A percentile compares a stretch with the other conserved stretches of the same genome.
Evolutionary conservation across 2,113 vertebrate genomes (phyloP).

Genomic region (Accipiter cooperii): DNA sequence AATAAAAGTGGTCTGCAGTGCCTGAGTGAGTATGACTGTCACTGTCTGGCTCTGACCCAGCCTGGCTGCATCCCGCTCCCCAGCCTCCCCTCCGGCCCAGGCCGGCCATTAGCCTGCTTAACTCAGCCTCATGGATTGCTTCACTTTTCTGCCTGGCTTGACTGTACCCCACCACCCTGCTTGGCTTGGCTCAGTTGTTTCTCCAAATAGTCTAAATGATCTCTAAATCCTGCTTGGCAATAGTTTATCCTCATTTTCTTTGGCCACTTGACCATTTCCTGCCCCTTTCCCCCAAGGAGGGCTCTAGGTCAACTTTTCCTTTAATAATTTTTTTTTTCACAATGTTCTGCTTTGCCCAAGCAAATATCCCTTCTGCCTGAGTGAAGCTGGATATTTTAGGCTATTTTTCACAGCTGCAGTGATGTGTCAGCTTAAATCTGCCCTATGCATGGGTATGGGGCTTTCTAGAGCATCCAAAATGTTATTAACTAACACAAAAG

Average conservation of each 20-base stretch:
- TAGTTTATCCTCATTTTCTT: background rate
- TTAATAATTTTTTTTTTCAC: background rate
- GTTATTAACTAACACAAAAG: background rate
- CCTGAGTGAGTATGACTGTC: slow-evolving; percentile 82
- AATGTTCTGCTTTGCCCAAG: background rate
- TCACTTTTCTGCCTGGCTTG: background rate
- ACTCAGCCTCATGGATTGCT: background rate
- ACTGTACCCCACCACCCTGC: background rate
- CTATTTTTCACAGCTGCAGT: background rate
- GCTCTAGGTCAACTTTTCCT: background rate
- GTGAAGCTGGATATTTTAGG: background rate
- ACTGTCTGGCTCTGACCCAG: background rate
- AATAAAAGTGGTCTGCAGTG: slow-evolving; percentile 85
- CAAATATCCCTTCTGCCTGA: background rate
- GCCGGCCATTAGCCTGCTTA: background rate
- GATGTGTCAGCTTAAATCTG: background rate
- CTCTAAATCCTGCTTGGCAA: background rate
- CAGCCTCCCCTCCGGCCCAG: background rate
- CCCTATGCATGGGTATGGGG: background rate
- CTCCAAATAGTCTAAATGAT: background rate
- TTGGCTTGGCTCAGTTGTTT: background rate
- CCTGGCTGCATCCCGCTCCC: background rate
- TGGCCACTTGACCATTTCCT: background rate
- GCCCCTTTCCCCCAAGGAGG: background rate
- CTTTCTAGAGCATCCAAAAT: background rate